These are phyloP conservation scores for Danaus melanippus DNA, from an alignment of 1,140 invertebrate species.

Conservation along the genomic window DNA sequence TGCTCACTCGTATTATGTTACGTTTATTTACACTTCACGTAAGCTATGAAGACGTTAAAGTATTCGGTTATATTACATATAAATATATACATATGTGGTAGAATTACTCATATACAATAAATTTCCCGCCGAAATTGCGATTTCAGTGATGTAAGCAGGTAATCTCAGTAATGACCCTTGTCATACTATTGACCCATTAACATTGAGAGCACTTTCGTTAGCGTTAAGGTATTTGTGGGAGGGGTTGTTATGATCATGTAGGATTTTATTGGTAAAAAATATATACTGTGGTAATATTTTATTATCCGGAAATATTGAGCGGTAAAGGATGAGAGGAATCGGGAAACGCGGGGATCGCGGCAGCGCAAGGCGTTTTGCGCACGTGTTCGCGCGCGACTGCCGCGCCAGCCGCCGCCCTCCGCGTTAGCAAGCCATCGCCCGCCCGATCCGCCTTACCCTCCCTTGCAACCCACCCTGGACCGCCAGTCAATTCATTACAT, in stretches of 20 bases:
- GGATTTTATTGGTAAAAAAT: background rate
- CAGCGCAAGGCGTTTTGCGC: conserved; percentile 57
- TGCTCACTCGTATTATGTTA: too few species aligned
- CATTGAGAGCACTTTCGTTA: conserved; percentile 29
- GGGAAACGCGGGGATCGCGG: conserved; percentile 28
- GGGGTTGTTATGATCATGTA: conserved; percentile 1
- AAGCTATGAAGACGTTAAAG: too few species aligned
- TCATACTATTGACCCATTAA: conserved; percentile 55
- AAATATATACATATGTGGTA: too few species aligned
- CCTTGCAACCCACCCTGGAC: conserved; percentile 19
- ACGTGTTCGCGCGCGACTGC: conserved; percentile 65
- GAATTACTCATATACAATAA: conserved; percentile 10
- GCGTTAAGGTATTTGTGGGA: conserved; percentile 1
- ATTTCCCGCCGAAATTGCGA: conserved; percentile 61
- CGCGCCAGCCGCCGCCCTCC: conserved; percentile 41
- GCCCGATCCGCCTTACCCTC: conserved; percentile 29
- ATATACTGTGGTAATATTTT: conserved; percentile 17
- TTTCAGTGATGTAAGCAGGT: conserved; percentile 49
- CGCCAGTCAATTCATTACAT: conserved; percentile 29
- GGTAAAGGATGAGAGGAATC: conserved; percentile 38
- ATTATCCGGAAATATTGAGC: conserved; percentile 44
- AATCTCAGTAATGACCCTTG: conserved; percentile 40
- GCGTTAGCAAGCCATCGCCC: conserved; percentile 31
- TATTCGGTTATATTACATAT: too few species aligned
- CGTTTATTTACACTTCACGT: too few species aligned